Conservation (phyloP, 1,140 invertebrate genomes). For the Globodera ellingtonae region DNA sequence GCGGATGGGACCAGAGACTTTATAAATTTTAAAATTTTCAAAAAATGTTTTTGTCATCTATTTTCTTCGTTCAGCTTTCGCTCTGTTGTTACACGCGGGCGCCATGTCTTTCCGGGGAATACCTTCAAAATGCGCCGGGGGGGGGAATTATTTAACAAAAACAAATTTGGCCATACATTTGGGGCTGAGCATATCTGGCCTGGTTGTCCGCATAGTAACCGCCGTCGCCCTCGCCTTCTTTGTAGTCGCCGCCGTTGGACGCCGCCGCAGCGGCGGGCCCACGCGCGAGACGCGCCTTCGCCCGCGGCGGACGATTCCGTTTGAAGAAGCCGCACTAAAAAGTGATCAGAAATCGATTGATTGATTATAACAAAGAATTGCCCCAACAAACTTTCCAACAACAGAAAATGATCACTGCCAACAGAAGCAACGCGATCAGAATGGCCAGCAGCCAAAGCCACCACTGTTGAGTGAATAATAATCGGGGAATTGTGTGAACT, state of each 20-base stretch:
- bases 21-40: too few relatives aligned
- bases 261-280: conserved; percentile 6
- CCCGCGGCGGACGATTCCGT: conserved; percentile 54
- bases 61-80: neutral
- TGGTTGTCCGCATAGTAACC: conserved; percentile 30
- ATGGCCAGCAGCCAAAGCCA: conserved; percentile 53
- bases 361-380: conserved; percentile 8
- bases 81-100: conserved; percentile 5
- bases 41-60: neutral
- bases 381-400: conserved; percentile 37
- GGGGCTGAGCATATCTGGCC: conserved; percentile 36
- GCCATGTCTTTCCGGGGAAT: conserved; percentile 31
- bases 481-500: neutral
- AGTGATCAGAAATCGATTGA: conserved; percentile 16
- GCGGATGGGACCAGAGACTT: too few relatives aligned
- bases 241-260: neutral
- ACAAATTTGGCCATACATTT: conserved; percentile 26
- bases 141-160: neutral
- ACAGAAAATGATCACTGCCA: conserved; percentile 51
- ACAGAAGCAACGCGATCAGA: conserved; percentile 50
- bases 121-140: conserved; percentile 10
- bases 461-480: conserved; percentile 44
- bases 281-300: conserved; percentile 43
- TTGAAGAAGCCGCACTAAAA: conserved; percentile 61
- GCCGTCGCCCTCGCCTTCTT: conserved; percentile 8